phyloP scores from a whole-genome alignment of 2,888 invertebrate genomes.

The Heterodera filipjevi region DNA sequence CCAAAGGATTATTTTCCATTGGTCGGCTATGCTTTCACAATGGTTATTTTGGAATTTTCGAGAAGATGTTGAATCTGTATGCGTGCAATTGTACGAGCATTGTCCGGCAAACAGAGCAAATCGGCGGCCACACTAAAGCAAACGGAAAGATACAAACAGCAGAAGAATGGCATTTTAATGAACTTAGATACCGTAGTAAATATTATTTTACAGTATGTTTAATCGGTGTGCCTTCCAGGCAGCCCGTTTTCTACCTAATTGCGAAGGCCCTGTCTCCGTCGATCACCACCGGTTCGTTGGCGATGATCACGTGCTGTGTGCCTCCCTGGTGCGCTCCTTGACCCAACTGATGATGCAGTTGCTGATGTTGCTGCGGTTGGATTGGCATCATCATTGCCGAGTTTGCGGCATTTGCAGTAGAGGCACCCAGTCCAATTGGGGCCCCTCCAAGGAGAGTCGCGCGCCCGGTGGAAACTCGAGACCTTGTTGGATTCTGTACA shows the following conservation, averaged over 20 bases:
- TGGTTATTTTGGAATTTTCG: slow-evolving; percentile 37
- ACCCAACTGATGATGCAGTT: slow-evolving; percentile 21
- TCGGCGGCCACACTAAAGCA: slow-evolving; percentile 50
- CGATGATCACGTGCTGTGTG: slow-evolving; percentile 25
- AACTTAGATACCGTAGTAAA: no score
- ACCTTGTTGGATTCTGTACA: neutral
- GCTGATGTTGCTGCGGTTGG: slow-evolving; percentile 25
- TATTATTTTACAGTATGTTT: no score
- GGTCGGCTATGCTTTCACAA: slow-evolving; percentile 32
- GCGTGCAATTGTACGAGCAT: slow-evolving; percentile 47
- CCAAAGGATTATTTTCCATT: no score
- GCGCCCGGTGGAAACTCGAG: neutral
- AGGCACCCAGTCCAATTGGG: neutral
- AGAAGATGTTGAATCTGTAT: slow-evolving; percentile 49
- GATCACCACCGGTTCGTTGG: slow-evolving; percentile 45
- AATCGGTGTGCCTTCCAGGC: no score
- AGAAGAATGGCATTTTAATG: no score
- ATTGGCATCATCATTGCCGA: slow-evolving; percentile 10
- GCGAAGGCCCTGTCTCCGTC: slow-evolving; percentile 61
- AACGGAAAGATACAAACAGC: neutral
- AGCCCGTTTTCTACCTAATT: slow-evolving; percentile 33
- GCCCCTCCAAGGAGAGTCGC: neutral
- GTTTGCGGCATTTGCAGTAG: neutral
- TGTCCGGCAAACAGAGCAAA: slow-evolving; percentile 49
- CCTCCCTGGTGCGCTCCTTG: slow-evolving; percentile 5